Base-by-base conservation (phyloP, 2,113 vertebrate species). In the Pyrgilauda ruficollis region DNA sequence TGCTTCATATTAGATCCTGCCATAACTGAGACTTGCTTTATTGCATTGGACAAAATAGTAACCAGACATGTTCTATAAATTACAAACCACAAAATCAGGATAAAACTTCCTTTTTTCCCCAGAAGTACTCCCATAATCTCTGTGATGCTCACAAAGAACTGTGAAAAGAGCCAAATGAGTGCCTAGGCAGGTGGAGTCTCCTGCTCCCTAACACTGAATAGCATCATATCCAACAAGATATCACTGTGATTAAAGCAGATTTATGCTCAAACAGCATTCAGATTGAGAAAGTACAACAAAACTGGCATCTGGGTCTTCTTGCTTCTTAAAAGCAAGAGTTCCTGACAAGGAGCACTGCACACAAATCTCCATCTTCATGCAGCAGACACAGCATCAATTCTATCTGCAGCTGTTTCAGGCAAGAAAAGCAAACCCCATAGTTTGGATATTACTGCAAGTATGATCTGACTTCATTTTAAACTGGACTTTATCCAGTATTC, bases 401-500 rank as follows among this genome's bases (percentile, higher is more conserved):
- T 52, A 26, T n/a, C 73, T n/a, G 44, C 89, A 95, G 90, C 87
- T 94, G 89, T 30, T 89, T 59, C 44, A 87, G 72, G 77, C 76
- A 82, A 83, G 74, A 76, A 94, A 85, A 96, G 33, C 81, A 52
- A 91, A 89, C 74, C 50, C 68, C 68, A 68, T 4, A 14, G 33
- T 73, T 86, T 92, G 84, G 69, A 55, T 74, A 75, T 70, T 90
- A 84, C 61, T 84, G 55, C 68, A 82, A 74, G 69, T 59, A 67
- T 67, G 83, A 91, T 94, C 95, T 93, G 90, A 97, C 86, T 91
- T 96, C 27, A 81, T 87, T 72, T 95, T 62, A 63, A 91, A 86
- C 4, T 95, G 95, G 97, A 97, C 81, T 96, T 28, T 37, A 80
- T 94, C 95, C 95, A 95, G 82, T 84, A 61, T 95, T 98, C 90